A percentile compares a stretch with the other conserved stretches of the same genome.
phyloP scores from a whole-genome alignment of 2,113 vertebrate genomes.

The Cettia cetti region DNA sequence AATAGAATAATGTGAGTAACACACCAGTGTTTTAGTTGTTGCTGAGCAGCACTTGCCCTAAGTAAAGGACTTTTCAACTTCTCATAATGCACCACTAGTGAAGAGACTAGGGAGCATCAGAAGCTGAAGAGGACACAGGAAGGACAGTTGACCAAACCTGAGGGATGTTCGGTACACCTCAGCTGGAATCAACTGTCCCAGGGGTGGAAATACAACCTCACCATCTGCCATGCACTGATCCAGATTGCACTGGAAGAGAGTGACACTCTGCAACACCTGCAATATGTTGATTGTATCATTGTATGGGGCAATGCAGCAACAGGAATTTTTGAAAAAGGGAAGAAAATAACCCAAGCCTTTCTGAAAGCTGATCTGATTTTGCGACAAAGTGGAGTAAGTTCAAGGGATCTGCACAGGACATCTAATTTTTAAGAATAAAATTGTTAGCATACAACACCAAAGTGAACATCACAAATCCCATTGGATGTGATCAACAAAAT shows the following conservation, averaged over 20 bases:
- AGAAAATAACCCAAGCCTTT: neutral
- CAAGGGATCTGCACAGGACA: neutral
- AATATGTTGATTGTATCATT: accelerated
- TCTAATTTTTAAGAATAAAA: neutral
- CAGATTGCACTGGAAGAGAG: neutral
- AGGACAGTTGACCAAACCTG: neutral
- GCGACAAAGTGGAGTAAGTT: no score
- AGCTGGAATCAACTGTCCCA: neutral
- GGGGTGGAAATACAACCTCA: neutral
- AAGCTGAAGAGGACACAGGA: neutral
- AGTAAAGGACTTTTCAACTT: neutral
- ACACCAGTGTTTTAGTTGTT: neutral
- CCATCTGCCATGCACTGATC: neutral
- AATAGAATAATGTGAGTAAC: neutral
- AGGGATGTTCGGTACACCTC: neutral
- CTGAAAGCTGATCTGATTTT: neutral
- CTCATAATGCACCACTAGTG: neutral
- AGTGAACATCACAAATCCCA: neutral
- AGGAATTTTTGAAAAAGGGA: neutral
- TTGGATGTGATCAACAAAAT: neutral
- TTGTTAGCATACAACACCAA: neutral
- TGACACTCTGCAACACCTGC: neutral
- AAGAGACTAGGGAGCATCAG: neutral
- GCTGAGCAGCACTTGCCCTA: neutral
- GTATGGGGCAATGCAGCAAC: neutral